These are phyloP conservation scores for Temnothorax rugatulus DNA, from an alignment of 2,888 invertebrate species.

Conservation along the genomic window DNA sequence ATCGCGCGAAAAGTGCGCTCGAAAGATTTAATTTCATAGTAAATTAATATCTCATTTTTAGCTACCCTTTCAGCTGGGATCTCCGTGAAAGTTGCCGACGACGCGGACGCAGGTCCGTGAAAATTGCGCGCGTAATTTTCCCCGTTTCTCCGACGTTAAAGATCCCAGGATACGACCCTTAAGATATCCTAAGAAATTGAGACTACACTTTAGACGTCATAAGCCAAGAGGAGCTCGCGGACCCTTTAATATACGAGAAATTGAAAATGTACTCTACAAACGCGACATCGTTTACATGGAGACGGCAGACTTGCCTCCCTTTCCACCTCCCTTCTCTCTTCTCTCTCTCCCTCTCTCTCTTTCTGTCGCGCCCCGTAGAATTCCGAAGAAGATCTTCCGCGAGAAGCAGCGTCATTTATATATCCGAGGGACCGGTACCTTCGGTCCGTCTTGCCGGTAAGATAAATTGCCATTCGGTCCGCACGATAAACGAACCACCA, in stretches of 20 bases:
- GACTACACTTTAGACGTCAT: conserved; percentile 18
- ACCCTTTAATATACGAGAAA: conserved; percentile 45
- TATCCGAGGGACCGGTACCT: conserved; percentile 56
- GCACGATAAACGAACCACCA: conserved; percentile 61
- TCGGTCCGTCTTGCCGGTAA: conserved; percentile 58
- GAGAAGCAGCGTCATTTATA: conserved; percentile 62
- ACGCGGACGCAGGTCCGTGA: conserved; percentile 12
- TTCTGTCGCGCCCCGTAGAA: conserved; percentile 29
- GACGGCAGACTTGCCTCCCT: conserved; percentile 24
- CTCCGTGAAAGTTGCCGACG: not conserved
- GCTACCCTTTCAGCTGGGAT: not conserved
- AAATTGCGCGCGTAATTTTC: conserved; percentile 6
- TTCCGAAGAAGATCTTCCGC: conserved; percentile 47
- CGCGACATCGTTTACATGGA: conserved; percentile 34
- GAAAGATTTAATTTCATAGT: not conserved
- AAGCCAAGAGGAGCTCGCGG: conserved; percentile 11
- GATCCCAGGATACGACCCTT: not conserved
- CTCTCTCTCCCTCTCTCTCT: no score
- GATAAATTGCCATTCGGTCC: conserved; percentile 66
- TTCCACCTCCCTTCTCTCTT: no score
- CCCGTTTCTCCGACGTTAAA: conserved; percentile 11
- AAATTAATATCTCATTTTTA: not conserved
- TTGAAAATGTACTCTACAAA: conserved; percentile 43
- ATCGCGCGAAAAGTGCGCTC: not conserved
- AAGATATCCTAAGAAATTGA: conserved; percentile 23